phyloP scores from a whole-genome alignment of 2,113 vertebrate genomes.

The Ellobius talpinus region DNA sequence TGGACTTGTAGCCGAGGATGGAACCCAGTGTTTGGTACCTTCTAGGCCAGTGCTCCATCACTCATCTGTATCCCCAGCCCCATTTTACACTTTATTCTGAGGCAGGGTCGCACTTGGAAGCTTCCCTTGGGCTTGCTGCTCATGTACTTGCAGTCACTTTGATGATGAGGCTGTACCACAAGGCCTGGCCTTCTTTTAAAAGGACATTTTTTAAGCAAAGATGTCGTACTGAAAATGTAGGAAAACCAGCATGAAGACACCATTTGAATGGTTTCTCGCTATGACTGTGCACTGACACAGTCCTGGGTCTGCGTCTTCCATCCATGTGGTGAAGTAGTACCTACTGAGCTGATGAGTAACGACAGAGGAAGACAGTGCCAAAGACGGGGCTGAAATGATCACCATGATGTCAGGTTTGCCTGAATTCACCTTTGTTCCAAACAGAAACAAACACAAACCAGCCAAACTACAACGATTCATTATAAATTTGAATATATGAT shows the following conservation, averaged over 20 bases:
- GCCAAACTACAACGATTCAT: constrained; percentile 10
- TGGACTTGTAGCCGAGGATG: background rate
- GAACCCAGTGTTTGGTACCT: background rate
- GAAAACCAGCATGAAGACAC: background rate
- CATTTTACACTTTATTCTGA: background rate
- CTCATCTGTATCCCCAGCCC: background rate
- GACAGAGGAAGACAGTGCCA: background rate
- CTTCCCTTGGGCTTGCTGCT: background rate
- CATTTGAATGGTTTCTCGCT: background rate
- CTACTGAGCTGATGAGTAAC: background rate
- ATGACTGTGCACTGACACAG: background rate
- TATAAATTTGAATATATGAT: constrained; percentile 31
- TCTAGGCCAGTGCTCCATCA: background rate
- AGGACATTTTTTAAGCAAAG: background rate
- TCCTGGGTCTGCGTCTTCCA: background rate
- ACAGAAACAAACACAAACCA: background rate
- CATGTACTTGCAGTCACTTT: background rate
- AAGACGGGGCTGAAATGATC: background rate
- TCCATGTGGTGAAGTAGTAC: too few species aligned
- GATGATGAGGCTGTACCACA: background rate
- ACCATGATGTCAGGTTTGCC: background rate
- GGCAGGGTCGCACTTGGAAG: too few species aligned
- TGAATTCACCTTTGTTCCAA: background rate
- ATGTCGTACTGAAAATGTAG: background rate
- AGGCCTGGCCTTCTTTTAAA: background rate